A percentile compares a stretch with the other conserved stretches of the same genome.
phyloP scores from a whole-genome alignment of 2,888 invertebrate genomes.

The Rhabditophanes sp. region DNA sequence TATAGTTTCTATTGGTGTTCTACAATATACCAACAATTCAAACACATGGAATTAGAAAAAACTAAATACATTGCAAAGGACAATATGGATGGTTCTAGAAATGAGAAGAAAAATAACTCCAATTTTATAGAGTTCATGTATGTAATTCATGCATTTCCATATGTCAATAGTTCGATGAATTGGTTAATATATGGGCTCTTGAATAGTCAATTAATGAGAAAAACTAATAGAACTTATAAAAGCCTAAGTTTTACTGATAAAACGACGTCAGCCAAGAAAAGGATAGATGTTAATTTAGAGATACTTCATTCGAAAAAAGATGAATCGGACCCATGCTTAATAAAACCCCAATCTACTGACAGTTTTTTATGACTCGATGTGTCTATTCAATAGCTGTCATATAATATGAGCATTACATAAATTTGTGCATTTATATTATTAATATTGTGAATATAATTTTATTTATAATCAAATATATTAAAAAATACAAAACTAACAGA shows the following conservation, averaged over 20 bases:
- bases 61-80: no score
- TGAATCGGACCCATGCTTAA: slow-evolving; percentile 1
- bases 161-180: slow-evolving; percentile 39
- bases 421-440: neutral
- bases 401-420: slow-evolving; percentile 3
- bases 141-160: slow-evolving; percentile 39
- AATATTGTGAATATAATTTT: slow-evolving; percentile 1
- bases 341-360: neutral
- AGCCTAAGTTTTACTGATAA: slow-evolving; percentile 2
- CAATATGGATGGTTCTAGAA: no score
- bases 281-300: slow-evolving; percentile 4
- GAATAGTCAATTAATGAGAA: slow-evolving; percentile 8
- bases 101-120: neutral
- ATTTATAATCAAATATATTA: slow-evolving; percentile 1
- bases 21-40: no score
- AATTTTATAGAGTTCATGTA: slow-evolving; percentile 39
- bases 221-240: neutral
- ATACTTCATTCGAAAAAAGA: slow-evolving; percentile 4
- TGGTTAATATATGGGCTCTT: slow-evolving; percentile 41
- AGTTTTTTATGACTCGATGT: neutral
- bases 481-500: neutral
- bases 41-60: no score
- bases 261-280: neutral
- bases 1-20: slow-evolving; percentile 40
- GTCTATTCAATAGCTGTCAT: slow-evolving; percentile 1